Percentiles rank a stretch among this genome's conserved stretches.
phyloP scores from a whole-genome alignment of 2,797 vertebrate genomes.

The Todus mexicanus region DNA sequence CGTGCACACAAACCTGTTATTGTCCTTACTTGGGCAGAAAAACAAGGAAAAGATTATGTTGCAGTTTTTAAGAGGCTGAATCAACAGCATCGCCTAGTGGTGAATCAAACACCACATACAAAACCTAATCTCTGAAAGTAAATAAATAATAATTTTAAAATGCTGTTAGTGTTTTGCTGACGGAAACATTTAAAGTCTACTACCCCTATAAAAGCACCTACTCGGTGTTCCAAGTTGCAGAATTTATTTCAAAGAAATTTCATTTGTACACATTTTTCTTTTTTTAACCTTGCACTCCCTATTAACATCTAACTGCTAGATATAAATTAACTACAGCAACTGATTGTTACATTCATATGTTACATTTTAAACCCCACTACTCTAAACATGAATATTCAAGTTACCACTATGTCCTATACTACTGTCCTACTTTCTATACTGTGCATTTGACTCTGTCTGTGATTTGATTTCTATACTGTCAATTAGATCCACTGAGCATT shows the following conservation, averaged over 20 bases:
- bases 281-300: not conserved
- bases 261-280: not conserved
- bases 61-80: not conserved
- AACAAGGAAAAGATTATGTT: accelerated
- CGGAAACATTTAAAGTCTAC: not conserved
- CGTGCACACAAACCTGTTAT: not conserved
- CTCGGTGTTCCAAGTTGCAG: not conserved
- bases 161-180: not conserved
- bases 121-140: not conserved
- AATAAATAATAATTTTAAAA: not conserved
- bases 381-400: not conserved
- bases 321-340: not conserved
- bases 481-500: not conserved
- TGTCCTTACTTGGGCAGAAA: not conserved
- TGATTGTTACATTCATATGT: not conserved
- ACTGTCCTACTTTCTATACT: not conserved
- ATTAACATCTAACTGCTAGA: not conserved
- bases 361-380: not conserved
- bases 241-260: not conserved
- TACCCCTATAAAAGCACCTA: not conserved
- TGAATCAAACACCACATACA: not conserved
- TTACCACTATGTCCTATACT: not conserved
- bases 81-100: slow-evolving; percentile 39
- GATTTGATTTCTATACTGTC: no score
- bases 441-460: no score